These are phyloP conservation scores for Popillia japonica DNA, from an alignment of 1,140 invertebrate species.

Conservation along the genomic window DNA sequence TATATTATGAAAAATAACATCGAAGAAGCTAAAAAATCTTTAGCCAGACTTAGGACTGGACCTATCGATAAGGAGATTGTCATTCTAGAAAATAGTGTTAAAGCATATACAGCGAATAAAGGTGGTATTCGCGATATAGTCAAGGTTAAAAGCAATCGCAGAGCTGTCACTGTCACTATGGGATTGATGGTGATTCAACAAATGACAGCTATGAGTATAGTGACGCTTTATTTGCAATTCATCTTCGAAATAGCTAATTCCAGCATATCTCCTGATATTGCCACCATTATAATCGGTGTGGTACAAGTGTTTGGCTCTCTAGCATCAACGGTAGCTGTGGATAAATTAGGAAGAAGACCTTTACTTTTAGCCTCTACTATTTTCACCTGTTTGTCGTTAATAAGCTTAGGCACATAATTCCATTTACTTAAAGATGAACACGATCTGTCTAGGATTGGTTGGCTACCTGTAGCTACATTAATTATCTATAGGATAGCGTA, in stretches of 20 bases:
- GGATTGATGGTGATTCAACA: slow-evolving; percentile 76
- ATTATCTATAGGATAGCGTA: slow-evolving; percentile 74
- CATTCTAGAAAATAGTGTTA: not conserved
- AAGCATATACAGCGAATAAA: slow-evolving; percentile 24
- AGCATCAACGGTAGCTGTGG: slow-evolving; percentile 72
- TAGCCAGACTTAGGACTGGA: not conserved
- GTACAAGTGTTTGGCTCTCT: slow-evolving; percentile 64
- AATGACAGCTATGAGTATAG: slow-evolving; percentile 79
- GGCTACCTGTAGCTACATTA: slow-evolving; percentile 67
- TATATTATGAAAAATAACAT: slow-evolving; percentile 23
- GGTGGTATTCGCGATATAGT: slow-evolving; percentile 64
- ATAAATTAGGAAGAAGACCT: slow-evolving; percentile 73
- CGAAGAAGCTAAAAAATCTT: slow-evolving; percentile 10
- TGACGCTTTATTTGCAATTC: slow-evolving; percentile 78
- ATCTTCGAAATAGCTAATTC: slow-evolving; percentile 72
- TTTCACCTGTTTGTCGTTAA: slow-evolving; percentile 62
- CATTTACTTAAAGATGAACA: slow-evolving; percentile 30
- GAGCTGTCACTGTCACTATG: slow-evolving; percentile 72
- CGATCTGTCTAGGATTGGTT: not conserved
- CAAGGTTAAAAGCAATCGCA: slow-evolving; percentile 64
- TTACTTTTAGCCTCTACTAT: slow-evolving; percentile 73
- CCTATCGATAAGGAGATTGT: slow-evolving; percentile 9
- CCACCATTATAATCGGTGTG: slow-evolving; percentile 79
- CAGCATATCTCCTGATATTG: slow-evolving; percentile 64
- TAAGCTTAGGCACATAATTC: slow-evolving; percentile 41